phyloP scores from a whole-genome alignment of 1,140 invertebrate genomes.

The Calephelis nemesis region DNA sequence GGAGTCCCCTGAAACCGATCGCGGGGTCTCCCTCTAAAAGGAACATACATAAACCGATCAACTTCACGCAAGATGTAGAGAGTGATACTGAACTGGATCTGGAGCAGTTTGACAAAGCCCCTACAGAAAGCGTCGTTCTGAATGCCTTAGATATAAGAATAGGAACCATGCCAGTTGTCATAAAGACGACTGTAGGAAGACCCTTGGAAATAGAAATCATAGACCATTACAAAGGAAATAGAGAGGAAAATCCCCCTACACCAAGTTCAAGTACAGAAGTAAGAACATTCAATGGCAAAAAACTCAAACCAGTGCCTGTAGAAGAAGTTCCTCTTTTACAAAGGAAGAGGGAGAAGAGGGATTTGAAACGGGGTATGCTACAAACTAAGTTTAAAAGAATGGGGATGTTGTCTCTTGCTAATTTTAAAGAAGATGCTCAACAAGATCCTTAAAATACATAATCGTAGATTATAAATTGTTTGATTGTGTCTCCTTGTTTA shows the following conservation, averaged over 20 bases:
- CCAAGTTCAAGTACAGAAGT: neutral
- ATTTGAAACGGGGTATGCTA: conserved; percentile 36
- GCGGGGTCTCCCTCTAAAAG: neutral
- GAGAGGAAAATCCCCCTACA: neutral
- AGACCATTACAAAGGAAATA: neutral
- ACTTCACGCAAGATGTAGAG: neutral
- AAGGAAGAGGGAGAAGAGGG: conserved; percentile 26
- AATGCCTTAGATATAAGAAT: conserved; percentile 26
- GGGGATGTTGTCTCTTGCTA: conserved; percentile 44
- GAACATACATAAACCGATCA: neutral
- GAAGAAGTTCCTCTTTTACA: conserved; percentile 8
- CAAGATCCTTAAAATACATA: neutral
- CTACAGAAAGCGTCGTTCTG: conserved; percentile 12
- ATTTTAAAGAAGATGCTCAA: conserved; percentile 33
- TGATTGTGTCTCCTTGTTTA: neutral
- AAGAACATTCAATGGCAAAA: neutral
- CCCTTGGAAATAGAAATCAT: conserved; percentile 37
- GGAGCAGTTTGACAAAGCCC: conserved; percentile 1
- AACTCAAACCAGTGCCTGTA: conserved; percentile 3
- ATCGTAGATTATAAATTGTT: neutral
- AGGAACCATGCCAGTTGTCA: conserved; percentile 29
- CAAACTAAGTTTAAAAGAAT: conserved; percentile 39
- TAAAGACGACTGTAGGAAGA: conserved; percentile 27
- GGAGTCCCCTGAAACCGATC: neutral
- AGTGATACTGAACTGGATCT: conserved; percentile 14